phyloP scores from a whole-genome alignment of 2,797 vertebrate genomes.

The Periophthalmus magnuspinnatus region DNA sequence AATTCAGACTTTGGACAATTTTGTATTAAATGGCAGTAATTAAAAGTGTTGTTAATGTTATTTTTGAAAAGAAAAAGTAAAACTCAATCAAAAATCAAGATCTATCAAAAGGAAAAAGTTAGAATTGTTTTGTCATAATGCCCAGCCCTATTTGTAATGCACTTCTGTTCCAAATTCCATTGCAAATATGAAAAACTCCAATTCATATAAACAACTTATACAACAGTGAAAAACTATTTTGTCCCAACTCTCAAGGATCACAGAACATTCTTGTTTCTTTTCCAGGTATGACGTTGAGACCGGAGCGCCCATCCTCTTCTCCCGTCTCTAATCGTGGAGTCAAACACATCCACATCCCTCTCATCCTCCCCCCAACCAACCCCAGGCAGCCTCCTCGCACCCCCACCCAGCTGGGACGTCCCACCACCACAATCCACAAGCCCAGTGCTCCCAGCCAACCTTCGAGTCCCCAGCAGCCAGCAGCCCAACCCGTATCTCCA shows the following conservation, averaged over 20 bases:
- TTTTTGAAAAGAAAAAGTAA: too few relatives aligned
- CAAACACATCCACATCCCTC: constrained; percentile 75
- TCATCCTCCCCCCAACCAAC: constrained; percentile 57
- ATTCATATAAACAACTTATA: too few relatives aligned
- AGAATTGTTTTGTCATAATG: too few relatives aligned
- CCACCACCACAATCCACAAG: constrained; percentile 48
- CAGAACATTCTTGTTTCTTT: constrained; percentile 5
- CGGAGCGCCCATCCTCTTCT: constrained; percentile 48
- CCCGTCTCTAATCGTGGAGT: constrained; percentile 62
- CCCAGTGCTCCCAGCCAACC: constrained; percentile 45
- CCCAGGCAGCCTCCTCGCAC: constrained; percentile 50
- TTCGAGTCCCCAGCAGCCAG: constrained; percentile 59
- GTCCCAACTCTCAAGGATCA: neutral
- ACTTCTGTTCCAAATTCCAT: too few relatives aligned
- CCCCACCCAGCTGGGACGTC: constrained; percentile 48
- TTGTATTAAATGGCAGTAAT: too few relatives aligned
- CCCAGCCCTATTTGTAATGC: too few relatives aligned
- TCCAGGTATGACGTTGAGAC: constrained; percentile 57
- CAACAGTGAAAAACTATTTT: too few relatives aligned
- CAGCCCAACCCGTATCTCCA: constrained; percentile 20
- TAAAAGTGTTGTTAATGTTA: too few relatives aligned
- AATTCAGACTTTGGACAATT: too few relatives aligned
- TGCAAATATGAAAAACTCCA: too few relatives aligned
- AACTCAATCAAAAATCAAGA: too few relatives aligned
- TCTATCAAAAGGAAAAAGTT: too few relatives aligned